Conservation (phyloP, 1,140 invertebrate species). For the Pseudomyrmex gracilis region DNA sequence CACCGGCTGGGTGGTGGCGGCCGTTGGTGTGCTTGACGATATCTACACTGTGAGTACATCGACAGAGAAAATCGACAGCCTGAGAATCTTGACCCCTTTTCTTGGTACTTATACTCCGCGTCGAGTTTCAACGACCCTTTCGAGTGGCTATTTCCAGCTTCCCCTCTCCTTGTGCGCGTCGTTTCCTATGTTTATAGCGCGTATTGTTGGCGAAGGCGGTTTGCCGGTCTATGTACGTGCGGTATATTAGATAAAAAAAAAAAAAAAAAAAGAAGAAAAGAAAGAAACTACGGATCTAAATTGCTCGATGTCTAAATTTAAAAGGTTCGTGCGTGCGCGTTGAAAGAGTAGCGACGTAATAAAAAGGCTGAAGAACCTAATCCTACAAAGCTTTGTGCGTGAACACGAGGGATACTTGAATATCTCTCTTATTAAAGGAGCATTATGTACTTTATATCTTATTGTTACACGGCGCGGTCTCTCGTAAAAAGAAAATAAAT, state of each 20-base stretch:
- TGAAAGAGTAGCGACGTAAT: slow-evolving; percentile 14
- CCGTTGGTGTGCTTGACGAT: slow-evolving; percentile 89
- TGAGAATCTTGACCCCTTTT: slow-evolving; percentile 42
- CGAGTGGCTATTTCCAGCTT: slow-evolving; percentile 46
- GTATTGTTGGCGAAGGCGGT: slow-evolving; percentile 3
- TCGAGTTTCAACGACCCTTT: slow-evolving; percentile 41
- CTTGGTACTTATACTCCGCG: neutral
- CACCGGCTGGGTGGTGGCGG: slow-evolving; percentile 92
- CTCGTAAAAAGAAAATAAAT: neutral
- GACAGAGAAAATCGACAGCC: neutral
- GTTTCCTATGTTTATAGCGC: slow-evolving; percentile 18
- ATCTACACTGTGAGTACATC: slow-evolving; percentile 87
- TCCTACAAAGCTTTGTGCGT: slow-evolving; percentile 9
- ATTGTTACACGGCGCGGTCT: no score
- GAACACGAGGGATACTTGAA: slow-evolving; percentile 22
- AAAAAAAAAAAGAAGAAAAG: neutral
- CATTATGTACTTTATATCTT: neutral
- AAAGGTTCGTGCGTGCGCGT: slow-evolving; percentile 15
- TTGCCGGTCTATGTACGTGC: neutral
- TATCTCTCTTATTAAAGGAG: slow-evolving; percentile 12
- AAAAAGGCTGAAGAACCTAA: slow-evolving; percentile 22
- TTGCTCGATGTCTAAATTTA: slow-evolving; percentile 29
- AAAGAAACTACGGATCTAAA: slow-evolving; percentile 8
- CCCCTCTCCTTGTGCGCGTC: slow-evolving; percentile 3
- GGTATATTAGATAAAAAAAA: neutral